Evolutionary conservation across 1,140 invertebrate species (phyloP), one percentile per base, ranked within the genome.

Genomic region (Eurosta solidaginis): DNA sequence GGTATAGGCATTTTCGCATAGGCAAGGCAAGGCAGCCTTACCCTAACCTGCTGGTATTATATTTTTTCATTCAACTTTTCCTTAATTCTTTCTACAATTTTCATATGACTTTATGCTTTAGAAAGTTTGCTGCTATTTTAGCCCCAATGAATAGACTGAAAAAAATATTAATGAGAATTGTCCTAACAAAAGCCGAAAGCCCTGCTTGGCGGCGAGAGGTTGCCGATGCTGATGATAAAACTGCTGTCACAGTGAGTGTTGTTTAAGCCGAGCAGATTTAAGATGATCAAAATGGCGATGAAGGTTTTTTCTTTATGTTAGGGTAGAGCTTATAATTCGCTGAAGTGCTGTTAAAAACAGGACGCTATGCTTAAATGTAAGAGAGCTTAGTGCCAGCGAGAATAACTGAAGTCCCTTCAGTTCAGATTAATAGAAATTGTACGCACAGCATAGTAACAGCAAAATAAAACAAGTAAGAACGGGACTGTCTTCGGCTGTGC

Each of bases 141-240:
- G 54, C 27, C 29, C 59, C 27, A 59, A 68, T 68, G 33, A 68
- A 68, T 68, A 40, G 22, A 68, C 59, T 40, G 33, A 68, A 68
- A 68, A 68, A 68, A n/a, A n/a, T n/a, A 68, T 68, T 68, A 68
- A 68, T 68, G 59, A 68, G 59, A 68, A 68, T 40, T 68, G 27
- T 33, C 33, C 59, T 36, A 68, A 68, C 59, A 68, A 68, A 68
- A 68, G 59, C 59, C 33, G 33, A 68, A 68, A 68, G 59, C 59
- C n/a, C n/a, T n/a, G n/a, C n/a, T n/a, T 42, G 59, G n/a, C 59
- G 40, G 33, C 49, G 20, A 25, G 25, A 25, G 49, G n/a, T 22
- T 52, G 49, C 27, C 17, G 59, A 33, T n/a, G 59, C 49, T 9
- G 3, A 9, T 63, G 17, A 3, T 9, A 14, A 27, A 29, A 7